Evolutionary conservation across 2,797 vertebrate genomes (phyloP).

Genomic region (Malurus leucopterus): DNA sequence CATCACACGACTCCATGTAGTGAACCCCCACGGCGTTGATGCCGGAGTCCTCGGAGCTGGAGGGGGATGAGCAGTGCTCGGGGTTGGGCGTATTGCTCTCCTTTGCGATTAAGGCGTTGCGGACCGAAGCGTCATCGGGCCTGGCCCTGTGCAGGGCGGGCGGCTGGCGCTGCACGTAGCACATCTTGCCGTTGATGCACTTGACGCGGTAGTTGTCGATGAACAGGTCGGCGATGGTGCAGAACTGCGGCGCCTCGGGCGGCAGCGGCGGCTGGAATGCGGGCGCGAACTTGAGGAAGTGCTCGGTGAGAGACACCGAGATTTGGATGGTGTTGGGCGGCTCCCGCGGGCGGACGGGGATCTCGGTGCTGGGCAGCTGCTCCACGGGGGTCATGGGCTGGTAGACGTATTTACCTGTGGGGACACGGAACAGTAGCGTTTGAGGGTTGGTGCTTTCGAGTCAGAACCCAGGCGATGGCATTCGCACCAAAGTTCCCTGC

Average conservation of each 20-base stretch:
- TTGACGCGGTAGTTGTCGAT: slow-evolving; percentile 95
- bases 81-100: slow-evolving; percentile 86
- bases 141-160: slow-evolving; percentile 48
- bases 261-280: slow-evolving; percentile 88
- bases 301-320: slow-evolving; percentile 87
- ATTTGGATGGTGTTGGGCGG: slow-evolving; percentile 86
- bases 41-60: slow-evolving; percentile 95
- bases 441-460: background rate
- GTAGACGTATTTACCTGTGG: slow-evolving; percentile 93
- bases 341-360: slow-evolving; percentile 80
- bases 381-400: slow-evolving; percentile 97
- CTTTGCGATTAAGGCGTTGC: slow-evolving; percentile 69
- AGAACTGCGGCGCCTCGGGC: slow-evolving; percentile 89
- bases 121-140: slow-evolving; percentile 65
- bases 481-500: rapidly evolving
- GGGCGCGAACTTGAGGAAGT: slow-evolving; percentile 89
- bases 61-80: slow-evolving; percentile 92
- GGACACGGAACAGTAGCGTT: background rate
- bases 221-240: slow-evolving; percentile 92
- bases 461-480: rapidly evolving
- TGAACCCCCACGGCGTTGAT: slow-evolving; percentile 92
- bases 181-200: slow-evolving; percentile 98
- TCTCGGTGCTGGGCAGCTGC: slow-evolving; percentile 90
- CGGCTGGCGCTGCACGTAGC: slow-evolving; percentile 90
- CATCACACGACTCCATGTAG: slow-evolving; percentile 91